These are phyloP conservation scores for Pseudoips prasinana DNA, from an alignment of 2,888 invertebrate species.

Conservation along the genomic window DNA sequence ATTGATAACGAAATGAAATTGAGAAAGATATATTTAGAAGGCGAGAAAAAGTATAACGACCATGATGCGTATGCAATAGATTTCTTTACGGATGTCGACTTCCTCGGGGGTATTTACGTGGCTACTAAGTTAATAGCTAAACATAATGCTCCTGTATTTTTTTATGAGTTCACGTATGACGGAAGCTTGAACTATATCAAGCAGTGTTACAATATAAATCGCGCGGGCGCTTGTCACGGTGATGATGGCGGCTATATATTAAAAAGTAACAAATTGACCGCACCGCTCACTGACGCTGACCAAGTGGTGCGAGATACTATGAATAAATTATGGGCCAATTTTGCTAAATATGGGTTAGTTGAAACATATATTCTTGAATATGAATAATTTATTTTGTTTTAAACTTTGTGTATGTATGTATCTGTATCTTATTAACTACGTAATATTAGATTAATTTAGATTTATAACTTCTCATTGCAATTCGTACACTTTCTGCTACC, in stretches of 20 bases:
- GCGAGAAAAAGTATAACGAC: slow-evolving; percentile 50
- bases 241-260: slow-evolving; percentile 84
- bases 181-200: slow-evolving; percentile 79
- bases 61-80: slow-evolving; percentile 64
- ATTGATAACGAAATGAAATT: slow-evolving; percentile 47
- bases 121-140: slow-evolving; percentile 57
- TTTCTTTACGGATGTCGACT: slow-evolving; percentile 74
- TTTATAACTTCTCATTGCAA: no score
- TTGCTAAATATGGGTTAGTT: slow-evolving; percentile 81
- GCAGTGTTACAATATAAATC: slow-evolving; percentile 55
- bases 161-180: slow-evolving; percentile 82
- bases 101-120: slow-evolving; percentile 59
- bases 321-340: slow-evolving; percentile 84
- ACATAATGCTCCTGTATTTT: slow-evolving; percentile 70
- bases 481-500: no score
- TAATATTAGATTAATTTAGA: no score
- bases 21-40: slow-evolving; percentile 69
- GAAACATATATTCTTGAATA: slow-evolving; percentile 1
- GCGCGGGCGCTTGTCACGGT: slow-evolving; percentile 81
- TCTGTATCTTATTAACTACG: no score
- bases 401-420: no score
- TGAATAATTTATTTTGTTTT: no score
- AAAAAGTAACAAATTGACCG: slow-evolving; percentile 47
- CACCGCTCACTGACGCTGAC: slow-evolving; percentile 48
- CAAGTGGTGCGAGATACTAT: slow-evolving; percentile 64